Conservation (phyloP, 1,140 invertebrate species). For the Hypothenemus hampei region DNA sequence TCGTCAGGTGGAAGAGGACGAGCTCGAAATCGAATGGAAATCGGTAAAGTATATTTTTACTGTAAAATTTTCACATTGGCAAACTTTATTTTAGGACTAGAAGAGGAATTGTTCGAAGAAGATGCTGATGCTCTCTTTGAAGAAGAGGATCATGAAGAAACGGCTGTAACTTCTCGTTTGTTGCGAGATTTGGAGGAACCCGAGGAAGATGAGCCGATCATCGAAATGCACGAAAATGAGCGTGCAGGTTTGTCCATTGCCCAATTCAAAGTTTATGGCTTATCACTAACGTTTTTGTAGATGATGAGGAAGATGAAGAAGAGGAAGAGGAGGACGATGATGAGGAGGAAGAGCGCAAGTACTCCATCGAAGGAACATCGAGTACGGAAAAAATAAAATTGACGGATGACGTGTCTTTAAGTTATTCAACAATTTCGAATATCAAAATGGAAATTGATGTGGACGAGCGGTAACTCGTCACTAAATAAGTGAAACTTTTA, state of each 20-base stretch:
- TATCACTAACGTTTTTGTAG: not conserved
- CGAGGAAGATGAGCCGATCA: not conserved
- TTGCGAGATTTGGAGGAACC: not conserved
- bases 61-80: not conserved
- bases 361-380: not conserved
- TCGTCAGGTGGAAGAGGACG: not conserved
- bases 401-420: conserved; percentile 2
- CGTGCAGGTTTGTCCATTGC: not conserved
- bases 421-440: not conserved
- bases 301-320: not conserved
- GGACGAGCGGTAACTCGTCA: conserved; percentile 22
- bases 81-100: not conserved
- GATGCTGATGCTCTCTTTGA: conserved; percentile 2
- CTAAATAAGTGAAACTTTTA: too few relatives aligned
- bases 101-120: conserved; percentile 6
- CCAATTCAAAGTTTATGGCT: too few relatives aligned
- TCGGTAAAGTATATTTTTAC: not conserved
- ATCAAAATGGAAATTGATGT: conserved; percentile 19
- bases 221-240: not conserved
- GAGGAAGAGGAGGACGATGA: not conserved
- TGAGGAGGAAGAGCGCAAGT: not conserved
- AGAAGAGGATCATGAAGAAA: not conserved
- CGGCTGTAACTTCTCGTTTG: not conserved
- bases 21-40: not conserved
- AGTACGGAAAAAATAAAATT: not conserved